phyloP scores from a whole-genome alignment of 1,140 invertebrate genomes.

The Ptiloglossa arizonensis region DNA sequence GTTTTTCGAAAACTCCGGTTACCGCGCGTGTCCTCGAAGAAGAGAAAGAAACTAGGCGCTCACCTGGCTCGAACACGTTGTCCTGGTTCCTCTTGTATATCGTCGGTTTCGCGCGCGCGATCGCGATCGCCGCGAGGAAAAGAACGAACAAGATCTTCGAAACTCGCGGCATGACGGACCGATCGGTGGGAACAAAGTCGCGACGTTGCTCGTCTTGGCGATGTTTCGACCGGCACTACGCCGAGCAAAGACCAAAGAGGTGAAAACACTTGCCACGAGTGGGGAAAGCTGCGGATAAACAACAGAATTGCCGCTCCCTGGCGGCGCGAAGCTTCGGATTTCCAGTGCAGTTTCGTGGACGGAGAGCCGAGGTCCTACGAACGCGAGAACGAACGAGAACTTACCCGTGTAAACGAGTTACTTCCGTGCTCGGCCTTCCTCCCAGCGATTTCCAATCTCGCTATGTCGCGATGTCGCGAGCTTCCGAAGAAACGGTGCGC shows the following conservation, averaged over 20 bases:
- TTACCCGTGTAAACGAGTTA: too few relatives aligned
- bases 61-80: slow-evolving; percentile 77
- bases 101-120: slow-evolving; percentile 70
- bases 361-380: neutral
- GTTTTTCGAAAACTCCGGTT: too few relatives aligned
- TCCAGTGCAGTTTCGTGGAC: neutral
- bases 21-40: too few relatives aligned
- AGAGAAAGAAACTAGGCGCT: slow-evolving; percentile 8
- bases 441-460: too few relatives aligned
- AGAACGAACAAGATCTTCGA: slow-evolving; percentile 44
- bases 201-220: slow-evolving; percentile 27
- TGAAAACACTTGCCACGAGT: slow-evolving; percentile 68
- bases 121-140: slow-evolving; percentile 52
- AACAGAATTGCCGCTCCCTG: slow-evolving; percentile 53
- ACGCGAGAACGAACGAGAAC: neutral
- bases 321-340: neutral
- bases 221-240: slow-evolving; percentile 51
- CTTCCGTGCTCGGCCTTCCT: too few relatives aligned
- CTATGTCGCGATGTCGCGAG: too few relatives aligned
- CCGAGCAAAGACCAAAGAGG: slow-evolving; percentile 51
- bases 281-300: slow-evolving; percentile 70
- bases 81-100: slow-evolving; percentile 77
- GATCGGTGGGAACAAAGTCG: slow-evolving; percentile 7
- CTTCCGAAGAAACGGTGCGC: too few relatives aligned
- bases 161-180: neutral